These are phyloP conservation scores for Argyra leucocephala DNA, from an alignment of 2,888 invertebrate genomes.

Conservation along the genomic window DNA sequence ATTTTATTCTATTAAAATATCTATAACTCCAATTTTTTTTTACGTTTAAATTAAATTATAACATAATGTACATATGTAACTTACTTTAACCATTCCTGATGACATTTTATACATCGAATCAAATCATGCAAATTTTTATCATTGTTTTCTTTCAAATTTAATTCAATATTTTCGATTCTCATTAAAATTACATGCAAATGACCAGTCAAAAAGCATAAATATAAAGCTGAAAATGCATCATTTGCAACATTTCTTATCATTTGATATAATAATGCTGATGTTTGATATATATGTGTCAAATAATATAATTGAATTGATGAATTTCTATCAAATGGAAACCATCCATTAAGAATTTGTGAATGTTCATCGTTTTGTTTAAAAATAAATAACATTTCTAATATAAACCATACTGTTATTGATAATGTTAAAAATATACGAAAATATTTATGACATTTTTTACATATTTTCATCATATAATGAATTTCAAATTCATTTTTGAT, in stretches of 20 bases:
- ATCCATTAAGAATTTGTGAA: background rate
- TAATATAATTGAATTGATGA: constrained; percentile 2
- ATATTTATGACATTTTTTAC: background rate
- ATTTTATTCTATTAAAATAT: too few species aligned
- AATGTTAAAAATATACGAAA: background rate
- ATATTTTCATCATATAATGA: background rate
- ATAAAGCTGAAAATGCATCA: background rate
- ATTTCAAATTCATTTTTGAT: background rate
- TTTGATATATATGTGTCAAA: constrained; percentile 1
- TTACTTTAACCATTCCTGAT: constrained; percentile 11
- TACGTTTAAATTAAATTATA: too few species aligned
- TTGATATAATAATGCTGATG: background rate
- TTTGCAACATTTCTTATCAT: constrained; percentile 7
- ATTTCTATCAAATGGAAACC: constrained; percentile 13
- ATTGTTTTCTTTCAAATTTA: background rate
- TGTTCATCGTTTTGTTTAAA: background rate
- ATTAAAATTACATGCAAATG: constrained; percentile 10
- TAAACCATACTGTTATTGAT: background rate
- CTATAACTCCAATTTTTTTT: too few species aligned
- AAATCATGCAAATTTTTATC: background rate
- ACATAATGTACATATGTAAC: background rate
- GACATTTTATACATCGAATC: background rate
- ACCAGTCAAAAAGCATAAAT: constrained; percentile 12
- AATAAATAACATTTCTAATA: background rate
- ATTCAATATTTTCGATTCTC: constrained; percentile 10